Conservation (phyloP, 2,797 vertebrate species). For the Pangasius sanitwongsei region DNA sequence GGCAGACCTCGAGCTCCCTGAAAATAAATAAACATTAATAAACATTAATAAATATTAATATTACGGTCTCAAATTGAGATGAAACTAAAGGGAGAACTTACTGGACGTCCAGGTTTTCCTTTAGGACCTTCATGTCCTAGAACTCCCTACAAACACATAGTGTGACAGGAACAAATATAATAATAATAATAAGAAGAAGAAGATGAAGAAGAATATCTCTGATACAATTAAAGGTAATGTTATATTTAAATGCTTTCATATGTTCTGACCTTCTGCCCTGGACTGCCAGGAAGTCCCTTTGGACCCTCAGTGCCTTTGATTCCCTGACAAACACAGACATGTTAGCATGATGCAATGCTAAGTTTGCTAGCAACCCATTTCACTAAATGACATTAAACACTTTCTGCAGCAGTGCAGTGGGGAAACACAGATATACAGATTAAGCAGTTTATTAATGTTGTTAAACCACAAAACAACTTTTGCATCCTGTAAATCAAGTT, state of each 20-base stretch:
- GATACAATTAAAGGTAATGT: background rate
- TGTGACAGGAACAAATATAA: background rate
- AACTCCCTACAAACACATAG: constrained; percentile 66
- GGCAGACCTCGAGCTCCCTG: constrained; percentile 70
- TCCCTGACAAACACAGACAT: constrained; percentile 65
- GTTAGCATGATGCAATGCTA: background rate
- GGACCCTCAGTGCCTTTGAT: constrained; percentile 68
- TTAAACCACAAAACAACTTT: background rate
- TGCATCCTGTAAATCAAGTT: too few relatives aligned
- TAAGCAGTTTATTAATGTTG: background rate
- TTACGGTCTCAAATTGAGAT: background rate
- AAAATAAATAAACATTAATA: constrained; percentile 5
- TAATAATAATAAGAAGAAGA: background rate
- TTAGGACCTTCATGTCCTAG: constrained; percentile 67
- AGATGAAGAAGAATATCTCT: background rate
- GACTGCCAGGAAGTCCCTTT: constrained; percentile 59
- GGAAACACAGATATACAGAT: background rate
- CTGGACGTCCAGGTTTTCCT: constrained; percentile 68
- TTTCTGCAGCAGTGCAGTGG: background rate
- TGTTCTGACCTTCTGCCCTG: constrained; percentile 69
- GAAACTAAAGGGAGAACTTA: constrained; percentile 56
- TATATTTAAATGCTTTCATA: background rate
- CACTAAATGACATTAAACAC: background rate
- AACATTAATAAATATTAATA: background rate
- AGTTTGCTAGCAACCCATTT: background rate